Evolutionary conservation across 2,888 invertebrate species (phyloP), one percentile per base, ranked within the genome.

Genomic region (Chrysodeixis includens): DNA sequence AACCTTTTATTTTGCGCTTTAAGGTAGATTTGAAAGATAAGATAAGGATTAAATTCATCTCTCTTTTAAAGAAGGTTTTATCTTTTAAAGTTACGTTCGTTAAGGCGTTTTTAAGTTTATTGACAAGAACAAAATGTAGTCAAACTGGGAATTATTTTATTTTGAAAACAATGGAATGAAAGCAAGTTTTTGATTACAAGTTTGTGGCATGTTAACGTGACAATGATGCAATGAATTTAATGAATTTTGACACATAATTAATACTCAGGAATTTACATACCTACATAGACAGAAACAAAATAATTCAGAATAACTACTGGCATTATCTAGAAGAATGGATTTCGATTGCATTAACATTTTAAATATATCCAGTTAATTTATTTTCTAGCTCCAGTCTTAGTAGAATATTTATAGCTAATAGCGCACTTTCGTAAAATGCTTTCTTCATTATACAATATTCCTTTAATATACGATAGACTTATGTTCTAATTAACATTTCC

Each of bases 41-140:
- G 71, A 71, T 56, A 40, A 30, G 9, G 63, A 72, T 72, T 64
- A 71, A 54, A 69, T 69, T 16, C 26, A 56, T 59, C 35, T 12
- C 18, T 67, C 22, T 44, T 62, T 14, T 12, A 54, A 30, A 57
- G 8, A n/a, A 12, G 26, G 40, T 16, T 9, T 20, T 32, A 20
- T 30, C 20, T 22, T 26, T 9, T 8, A 16, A 4, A 9, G 18
- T 9, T 18, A 9, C 18, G 16, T 49, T 20, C 18, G 4, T 9
- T 16, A 18, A 9, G 2, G 2, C 46, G 8, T 18, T 16, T 46
- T 1, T 2, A 46, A n/a, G 18, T 18, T 46, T 9, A 18, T 46
- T 49, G 40, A 40, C n/a, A 40, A n/a, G 40, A n/a, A 40, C n/a
- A 40, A 40, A 40, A 40, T 40, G 40, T n/a, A 7, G n/a, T 6